These are phyloP conservation scores for Sarcophaga subvicina DNA, from an alignment of 2,888 invertebrate genomes.

Conservation along the genomic window DNA sequence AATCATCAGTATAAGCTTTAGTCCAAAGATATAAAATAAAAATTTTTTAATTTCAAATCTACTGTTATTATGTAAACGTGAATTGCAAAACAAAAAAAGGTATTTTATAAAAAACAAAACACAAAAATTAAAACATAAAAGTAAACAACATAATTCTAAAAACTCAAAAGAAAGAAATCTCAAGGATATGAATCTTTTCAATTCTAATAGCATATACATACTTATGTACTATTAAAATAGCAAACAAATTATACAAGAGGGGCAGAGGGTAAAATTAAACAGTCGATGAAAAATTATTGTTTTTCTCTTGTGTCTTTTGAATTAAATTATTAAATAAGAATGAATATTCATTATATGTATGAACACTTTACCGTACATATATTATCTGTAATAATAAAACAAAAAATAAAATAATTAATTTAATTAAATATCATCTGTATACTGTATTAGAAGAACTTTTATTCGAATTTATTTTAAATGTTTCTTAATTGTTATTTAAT, in stretches of 20 bases:
- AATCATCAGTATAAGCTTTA: conserved; percentile 34
- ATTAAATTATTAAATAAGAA: neutral
- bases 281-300: conserved; percentile 43
- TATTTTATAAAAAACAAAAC: conserved; percentile 20
- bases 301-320: conserved; percentile 13
- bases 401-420: neutral
- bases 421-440: too few species aligned
- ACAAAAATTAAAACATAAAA: neutral
- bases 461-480: conserved; percentile 24
- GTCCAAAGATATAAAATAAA: neutral
- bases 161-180: conserved; percentile 2
- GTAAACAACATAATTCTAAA: neutral
- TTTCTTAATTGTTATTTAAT: conserved; percentile 22
- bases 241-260: conserved; percentile 69
- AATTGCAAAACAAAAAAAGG: conserved; percentile 17
- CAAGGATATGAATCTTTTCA: neutral
- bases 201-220: neutral
- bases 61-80: neutral
- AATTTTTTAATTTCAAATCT: neutral
- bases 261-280: conserved; percentile 77
- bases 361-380: too few species aligned
- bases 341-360: neutral
- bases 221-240: conserved; percentile 11
- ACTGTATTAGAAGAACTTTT: neutral
- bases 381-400: too few species aligned